Evolutionary conservation across 2,113 vertebrate genomes (phyloP), one percentile per base, ranked within the genome.

Genomic region (Nothobranchius furzeri): DNA sequence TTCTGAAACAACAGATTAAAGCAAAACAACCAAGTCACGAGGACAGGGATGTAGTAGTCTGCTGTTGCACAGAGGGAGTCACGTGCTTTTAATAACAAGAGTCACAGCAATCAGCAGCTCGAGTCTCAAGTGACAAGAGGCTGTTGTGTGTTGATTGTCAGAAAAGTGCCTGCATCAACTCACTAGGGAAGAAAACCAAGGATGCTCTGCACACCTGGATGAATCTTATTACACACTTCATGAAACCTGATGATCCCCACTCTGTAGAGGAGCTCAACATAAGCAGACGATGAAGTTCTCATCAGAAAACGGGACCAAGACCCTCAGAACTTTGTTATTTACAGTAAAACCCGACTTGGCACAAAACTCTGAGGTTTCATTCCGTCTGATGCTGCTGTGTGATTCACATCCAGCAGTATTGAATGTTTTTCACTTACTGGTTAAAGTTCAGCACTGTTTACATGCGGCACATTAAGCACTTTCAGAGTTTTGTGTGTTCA

Each of bases 51-150:
- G 0, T 12, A 20, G 14, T n/a, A 9, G 30, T 67, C 25, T 64
- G 25, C 11, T 60, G 45, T 66, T 48, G 48, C 0, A 77, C 12
- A 70, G 49, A 65, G 17, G 40, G 10, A 68, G 58, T 6, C 37
- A 64, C 42, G 58, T 75, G 37, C 7, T 60, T 62, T 46, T 35
- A 10, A 77, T 70, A 78, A 88, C 83, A 82, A 75, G 63, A 73
- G 48, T 2, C 43, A 12, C 52, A 54, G 25, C 12, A 76, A 83
- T 69, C 59, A 70, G 72, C 72, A 73, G 62, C 35, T 71, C 56
- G 78, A 59, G 70, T 87, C 81, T 77, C 66, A 56, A 61, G 70
- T 73, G 72, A 4, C 43, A 77, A 43, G 53, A 50, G 46, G 60
- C 35, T 79, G 35, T 52, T 70, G 59, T 59, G 73, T 60, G 37